phyloP scores from a whole-genome alignment of 2,888 invertebrate genomes.

The Miltochrista miniata region DNA sequence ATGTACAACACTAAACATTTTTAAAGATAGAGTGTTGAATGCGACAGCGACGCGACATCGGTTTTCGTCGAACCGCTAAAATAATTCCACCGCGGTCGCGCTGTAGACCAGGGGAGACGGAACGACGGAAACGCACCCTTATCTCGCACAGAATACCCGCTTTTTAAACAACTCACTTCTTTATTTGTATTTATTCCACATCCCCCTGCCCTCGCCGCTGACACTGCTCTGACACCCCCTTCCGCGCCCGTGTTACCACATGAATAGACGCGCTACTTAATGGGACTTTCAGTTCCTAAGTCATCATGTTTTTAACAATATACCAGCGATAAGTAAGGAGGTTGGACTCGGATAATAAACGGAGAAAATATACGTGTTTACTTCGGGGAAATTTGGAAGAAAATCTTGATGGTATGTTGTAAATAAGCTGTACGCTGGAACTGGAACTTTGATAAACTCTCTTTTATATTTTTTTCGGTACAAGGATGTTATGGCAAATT shows the following conservation, averaged over 20 bases:
- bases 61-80: conserved; percentile 79
- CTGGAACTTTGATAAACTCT: conserved; percentile 49
- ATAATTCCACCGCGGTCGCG: conserved; percentile 74
- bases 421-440: conserved; percentile 57
- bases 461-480: conserved; percentile 45
- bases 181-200: conserved; percentile 76
- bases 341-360: conserved; percentile 79
- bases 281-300: conserved; percentile 83
- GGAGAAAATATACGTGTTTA: conserved; percentile 68
- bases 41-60: conserved; percentile 75
- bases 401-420: conserved; percentile 68
- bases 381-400: conserved; percentile 63
- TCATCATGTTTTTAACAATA: conserved; percentile 82
- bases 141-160: conserved; percentile 79
- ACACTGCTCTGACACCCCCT: conserved; percentile 41
- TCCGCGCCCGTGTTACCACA: conserved; percentile 71
- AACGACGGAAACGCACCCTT: conserved; percentile 80
- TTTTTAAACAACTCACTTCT: conserved; percentile 83
- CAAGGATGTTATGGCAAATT: conserved; percentile 44
- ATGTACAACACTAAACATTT: conserved; percentile 67
- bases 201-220: conserved; percentile 39
- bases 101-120: conserved; percentile 51
- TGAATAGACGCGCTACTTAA: conserved; percentile 82
- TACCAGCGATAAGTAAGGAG: conserved; percentile 73
- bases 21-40: conserved; percentile 81